phyloP scores from a whole-genome alignment of 2,113 vertebrate species.

The Oxyura jamaicensis region DNA sequence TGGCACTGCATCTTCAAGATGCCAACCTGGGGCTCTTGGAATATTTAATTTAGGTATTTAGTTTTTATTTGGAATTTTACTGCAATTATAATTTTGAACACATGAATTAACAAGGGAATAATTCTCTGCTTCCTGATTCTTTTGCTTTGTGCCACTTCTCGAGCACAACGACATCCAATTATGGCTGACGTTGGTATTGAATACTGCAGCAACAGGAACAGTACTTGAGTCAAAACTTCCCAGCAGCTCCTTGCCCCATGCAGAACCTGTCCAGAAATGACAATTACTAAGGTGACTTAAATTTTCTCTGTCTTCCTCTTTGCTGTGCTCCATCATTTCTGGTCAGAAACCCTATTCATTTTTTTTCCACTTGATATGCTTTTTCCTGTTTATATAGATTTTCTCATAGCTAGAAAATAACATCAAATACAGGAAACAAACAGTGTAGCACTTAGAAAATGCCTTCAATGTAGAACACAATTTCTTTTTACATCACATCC shows the following conservation, averaged over 20 bases:
- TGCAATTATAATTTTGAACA: background rate
- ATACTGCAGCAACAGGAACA: background rate
- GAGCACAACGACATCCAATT: background rate
- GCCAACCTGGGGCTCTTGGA: accelerated
- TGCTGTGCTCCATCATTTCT: background rate
- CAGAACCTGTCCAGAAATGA: background rate
- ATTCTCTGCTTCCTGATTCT: background rate
- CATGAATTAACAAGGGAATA: background rate
- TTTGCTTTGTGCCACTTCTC: background rate
- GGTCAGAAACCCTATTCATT: background rate
- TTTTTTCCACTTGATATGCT: background rate
- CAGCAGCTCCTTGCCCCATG: background rate
- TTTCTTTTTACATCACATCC: constrained; percentile 5
- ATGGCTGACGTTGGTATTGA: background rate
- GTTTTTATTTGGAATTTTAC: background rate
- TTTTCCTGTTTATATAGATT: background rate
- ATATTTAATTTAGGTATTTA: background rate
- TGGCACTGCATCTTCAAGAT: background rate
- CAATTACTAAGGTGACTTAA: background rate
- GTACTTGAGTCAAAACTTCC: background rate
- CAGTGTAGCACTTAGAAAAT: background rate
- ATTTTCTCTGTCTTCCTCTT: background rate
- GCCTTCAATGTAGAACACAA: background rate
- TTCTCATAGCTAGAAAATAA: background rate
- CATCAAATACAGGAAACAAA: background rate